These are phyloP conservation scores for Napeogenes inachia DNA, from an alignment of 2,888 invertebrate species.

Conservation along the genomic window DNA sequence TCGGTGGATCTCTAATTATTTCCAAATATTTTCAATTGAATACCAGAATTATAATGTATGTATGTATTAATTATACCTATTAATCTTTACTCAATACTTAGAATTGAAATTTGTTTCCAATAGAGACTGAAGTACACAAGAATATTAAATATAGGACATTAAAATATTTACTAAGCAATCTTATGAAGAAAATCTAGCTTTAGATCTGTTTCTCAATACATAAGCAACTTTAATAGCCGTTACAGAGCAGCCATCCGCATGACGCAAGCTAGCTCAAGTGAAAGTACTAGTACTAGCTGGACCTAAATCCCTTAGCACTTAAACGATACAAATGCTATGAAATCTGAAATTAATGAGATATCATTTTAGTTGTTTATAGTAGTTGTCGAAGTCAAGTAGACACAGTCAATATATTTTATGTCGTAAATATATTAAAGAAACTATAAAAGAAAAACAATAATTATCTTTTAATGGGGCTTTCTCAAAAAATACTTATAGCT, in stretches of 20 bases:
- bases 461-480: no score
- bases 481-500: no score
- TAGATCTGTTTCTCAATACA: constrained; percentile 22
- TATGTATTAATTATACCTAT: no score
- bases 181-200: constrained; percentile 9
- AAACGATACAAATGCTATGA: constrained; percentile 4
- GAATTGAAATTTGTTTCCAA: no score
- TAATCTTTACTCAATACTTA: neutral
- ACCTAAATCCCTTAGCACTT: constrained; percentile 10
- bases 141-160: neutral
- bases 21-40: no score
- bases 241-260: constrained; percentile 19
- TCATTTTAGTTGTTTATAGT: neutral
- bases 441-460: no score
- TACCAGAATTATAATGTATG: no score
- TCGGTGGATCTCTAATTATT: no score
- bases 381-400: no score
- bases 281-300: constrained; percentile 16
- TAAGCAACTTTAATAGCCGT: constrained; percentile 20
- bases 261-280: constrained; percentile 17
- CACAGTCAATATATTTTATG: no score
- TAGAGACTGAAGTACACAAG: neutral
- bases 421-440: no score
- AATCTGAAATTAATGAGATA: neutral
- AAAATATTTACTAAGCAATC: neutral